Percentiles rank a stretch among this genome's conserved stretches.
These are phyloP conservation scores for Doryteuthis pealeii DNA, from an alignment of 1,140 invertebrate genomes.

Conservation along the genomic window DNA sequence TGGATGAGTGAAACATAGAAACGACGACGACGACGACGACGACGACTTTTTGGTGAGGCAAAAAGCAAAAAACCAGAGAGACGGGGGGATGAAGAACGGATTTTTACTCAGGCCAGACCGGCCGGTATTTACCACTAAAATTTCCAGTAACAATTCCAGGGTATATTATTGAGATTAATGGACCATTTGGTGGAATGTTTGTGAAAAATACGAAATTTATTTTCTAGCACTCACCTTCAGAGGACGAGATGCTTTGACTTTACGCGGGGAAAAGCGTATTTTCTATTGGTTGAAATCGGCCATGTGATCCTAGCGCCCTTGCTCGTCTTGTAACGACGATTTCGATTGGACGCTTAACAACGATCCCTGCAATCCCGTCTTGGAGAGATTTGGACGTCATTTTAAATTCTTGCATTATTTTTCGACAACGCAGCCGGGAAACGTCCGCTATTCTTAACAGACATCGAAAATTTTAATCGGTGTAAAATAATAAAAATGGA, in stretches of 20 bases:
- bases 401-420: constrained; percentile 2
- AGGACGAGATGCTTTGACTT: constrained; percentile 44
- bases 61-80: background rate
- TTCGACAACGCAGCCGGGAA: background rate
- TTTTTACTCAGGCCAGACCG: background rate
- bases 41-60: too few relatives aligned
- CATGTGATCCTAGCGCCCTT: constrained; percentile 19
- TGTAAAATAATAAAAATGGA: background rate
- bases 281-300: constrained; percentile 35
- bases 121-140: background rate
- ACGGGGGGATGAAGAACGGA: background rate
- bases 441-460: background rate
- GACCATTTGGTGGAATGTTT: constrained; percentile 2
- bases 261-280: constrained; percentile 43
- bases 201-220: constrained; percentile 25
- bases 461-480: background rate
- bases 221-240: constrained; percentile 42
- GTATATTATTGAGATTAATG: constrained; percentile 16
- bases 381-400: background rate
- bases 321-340: constrained; percentile 11
- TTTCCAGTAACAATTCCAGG: constrained; percentile 23
- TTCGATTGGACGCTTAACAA: constrained; percentile 15
- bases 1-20: too few relatives aligned
- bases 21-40: too few relatives aligned
- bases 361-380: background rate